Evolutionary conservation across 2,888 invertebrate species (phyloP).

Genomic region (Metacarcinus magister): DNA sequence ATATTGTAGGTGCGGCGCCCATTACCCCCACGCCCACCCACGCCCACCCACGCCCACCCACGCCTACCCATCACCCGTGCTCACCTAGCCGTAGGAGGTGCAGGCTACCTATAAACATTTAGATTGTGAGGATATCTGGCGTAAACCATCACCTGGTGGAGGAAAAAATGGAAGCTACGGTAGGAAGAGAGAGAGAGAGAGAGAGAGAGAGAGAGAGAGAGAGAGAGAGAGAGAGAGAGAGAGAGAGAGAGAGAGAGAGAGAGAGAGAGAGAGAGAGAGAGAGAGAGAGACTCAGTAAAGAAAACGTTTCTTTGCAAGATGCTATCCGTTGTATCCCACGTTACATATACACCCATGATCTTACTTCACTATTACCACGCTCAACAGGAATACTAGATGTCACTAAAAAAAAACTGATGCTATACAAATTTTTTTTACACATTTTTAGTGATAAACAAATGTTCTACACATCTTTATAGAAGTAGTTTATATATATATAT

Average conservation of each 20-base stretch:
- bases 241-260: neutral
- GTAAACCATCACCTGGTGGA: neutral
- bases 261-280: neutral
- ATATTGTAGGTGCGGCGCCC: no score
- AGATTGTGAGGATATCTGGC: neutral
- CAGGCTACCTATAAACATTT: constrained; percentile 20
- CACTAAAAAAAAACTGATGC: no score
- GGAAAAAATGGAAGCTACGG: neutral
- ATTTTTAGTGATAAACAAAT: no score
- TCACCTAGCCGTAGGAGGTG: neutral
- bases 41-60: no score
- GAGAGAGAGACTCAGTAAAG: neutral
- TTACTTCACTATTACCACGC: no score
- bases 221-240: neutral
- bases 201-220: neutral
- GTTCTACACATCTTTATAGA: no score
- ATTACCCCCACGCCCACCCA: neutral
- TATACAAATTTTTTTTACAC: no score
- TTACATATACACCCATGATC: no score
- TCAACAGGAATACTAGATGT: no score
- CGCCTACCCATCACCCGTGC: neutral
- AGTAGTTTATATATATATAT: no score
- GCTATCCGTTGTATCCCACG: no score
- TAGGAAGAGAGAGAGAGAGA: neutral
- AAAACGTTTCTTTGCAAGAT: no score